Evolutionary conservation across 2,797 vertebrate species (phyloP), one percentile per base, ranked within the genome.

Genomic region (Gobio occitaniae): DNA sequence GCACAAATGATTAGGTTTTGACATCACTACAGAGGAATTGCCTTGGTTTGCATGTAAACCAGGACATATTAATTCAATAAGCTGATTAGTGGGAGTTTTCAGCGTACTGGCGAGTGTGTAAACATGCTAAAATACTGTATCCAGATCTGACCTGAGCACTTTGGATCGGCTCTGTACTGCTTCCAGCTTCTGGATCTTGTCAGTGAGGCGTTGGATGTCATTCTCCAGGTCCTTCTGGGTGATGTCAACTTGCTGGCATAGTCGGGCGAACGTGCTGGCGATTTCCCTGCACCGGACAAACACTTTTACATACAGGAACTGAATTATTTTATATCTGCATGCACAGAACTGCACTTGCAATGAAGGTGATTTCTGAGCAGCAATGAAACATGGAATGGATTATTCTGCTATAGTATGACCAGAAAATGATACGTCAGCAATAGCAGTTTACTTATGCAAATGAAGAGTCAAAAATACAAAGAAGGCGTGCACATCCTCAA

Each of bases 201-300:
- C 94, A 78, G 96, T 97, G 89, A 99, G 95, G 86, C 92, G 94
- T 80, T 91, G 87, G 87, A 99, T 97, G 90, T 97, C 96, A 61
- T 93, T 93, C 91, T 98, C 96, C 86, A 99, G 94, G 82, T 98
- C 96, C 84, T 90, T 95, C 93, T 99, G 94, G 1, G 97, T 99
- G 91, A 97, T 86, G 90, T 98, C 97, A 95, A 99, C 95, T 92
- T 95, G 94, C 89, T 95, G 94, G 91, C 95, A 96, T 72, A 96
- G 94, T 81, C 92, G 91, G 61, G 93, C 94, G 80, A 96, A 95
- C 56, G 94, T 95, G 83, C 93, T 92, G 52, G 93, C 93, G 90
- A 96, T 98, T 92, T 99, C 97, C 96, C 98, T 99, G 93, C 25
- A 91, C 66, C 10, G 19, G 16, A 79, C 61, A 21, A 48, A 7